These are phyloP conservation scores for Thinocorus orbignyianus DNA, from an alignment of 2,113 vertebrate species.

Conservation along the genomic window DNA sequence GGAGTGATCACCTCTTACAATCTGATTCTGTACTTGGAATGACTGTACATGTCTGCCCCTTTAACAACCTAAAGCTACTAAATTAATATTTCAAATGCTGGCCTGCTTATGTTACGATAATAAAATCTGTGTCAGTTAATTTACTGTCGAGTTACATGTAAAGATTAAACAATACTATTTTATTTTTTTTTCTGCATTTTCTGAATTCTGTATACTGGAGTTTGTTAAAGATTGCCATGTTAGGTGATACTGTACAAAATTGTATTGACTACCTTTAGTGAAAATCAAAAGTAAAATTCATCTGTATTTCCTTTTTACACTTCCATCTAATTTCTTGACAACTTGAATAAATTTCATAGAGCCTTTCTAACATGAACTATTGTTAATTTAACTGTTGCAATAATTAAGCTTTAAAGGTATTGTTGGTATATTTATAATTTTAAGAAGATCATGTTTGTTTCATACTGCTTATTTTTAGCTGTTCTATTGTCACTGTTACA, in stretches of 20 bases:
- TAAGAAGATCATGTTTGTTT: slow-evolving; percentile 70
- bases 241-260: slow-evolving; percentile 70
- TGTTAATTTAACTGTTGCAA: slow-evolving; percentile 69
- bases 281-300: slow-evolving; percentile 70
- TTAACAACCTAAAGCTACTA: slow-evolving; percentile 22
- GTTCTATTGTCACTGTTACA: slow-evolving; percentile 67
- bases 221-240: slow-evolving; percentile 65
- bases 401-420: slow-evolving; percentile 72
- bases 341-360: slow-evolving; percentile 77
- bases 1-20: slow-evolving; percentile 30
- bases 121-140: slow-evolving; percentile 46
- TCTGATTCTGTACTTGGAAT: slow-evolving; percentile 38
- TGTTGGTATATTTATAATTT: slow-evolving; percentile 72
- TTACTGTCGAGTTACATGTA: slow-evolving; percentile 59
- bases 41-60: slow-evolving; percentile 29
- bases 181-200: slow-evolving; percentile 54
- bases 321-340: slow-evolving; percentile 74
- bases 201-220: slow-evolving; percentile 67
- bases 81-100: slow-evolving; percentile 52
- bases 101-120: slow-evolving; percentile 59
- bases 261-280: slow-evolving; percentile 70
- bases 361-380: slow-evolving; percentile 73
- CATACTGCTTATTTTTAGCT: slow-evolving; percentile 70
- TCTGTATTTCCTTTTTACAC: slow-evolving; percentile 70
- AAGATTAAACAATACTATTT: slow-evolving; percentile 43